Evolutionary conservation across 2,888 invertebrate genomes (phyloP), one percentile per base, ranked within the genome.

Genomic region (Ferdinandea cuprea): DNA sequence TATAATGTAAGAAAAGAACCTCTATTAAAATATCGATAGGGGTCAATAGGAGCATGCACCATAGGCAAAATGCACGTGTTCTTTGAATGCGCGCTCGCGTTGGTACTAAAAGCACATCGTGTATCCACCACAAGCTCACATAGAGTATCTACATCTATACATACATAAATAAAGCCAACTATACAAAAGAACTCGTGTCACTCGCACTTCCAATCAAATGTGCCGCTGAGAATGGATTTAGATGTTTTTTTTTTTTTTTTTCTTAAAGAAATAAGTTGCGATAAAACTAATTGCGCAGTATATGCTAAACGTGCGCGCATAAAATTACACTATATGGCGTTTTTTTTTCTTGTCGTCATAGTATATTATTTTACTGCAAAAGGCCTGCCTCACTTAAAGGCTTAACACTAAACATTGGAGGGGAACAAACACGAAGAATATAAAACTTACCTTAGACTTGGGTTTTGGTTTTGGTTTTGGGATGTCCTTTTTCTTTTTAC

Each of bases 401-500:
- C 8, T 44, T 8, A 50, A 19, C 7, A 8, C 50, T 28, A 13
- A 50, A 30, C 17, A 35, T 2, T 9, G 17, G 40, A 15, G 19
- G 40, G 15, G 28, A 28, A 32, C 9, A 74, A 25, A 32, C 15
- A 56, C n/a, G 15, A 58, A 21, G 44, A 54, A 15, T 15, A 15
- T 15, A 42, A 42, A 30, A 83, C 87, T 86, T 84, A 89, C 89
- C 88, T 87, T 89, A 78, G 87, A 86, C 85, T 88, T 88, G 63
- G 88, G 85, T 84, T 87, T 88, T 13, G 87, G 85, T 84, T 87
- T 88, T 13, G 87, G 80, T 86, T 87, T 88, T 78, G 87, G 86
- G 85, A 86, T 86, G 79, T 88, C 88, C 86, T 88, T 90, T 87
- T 90, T 91, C 88, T 91, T 91, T 86, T 91, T 91, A 69, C 90